Evolutionary conservation across 2,113 vertebrate species (phyloP), one percentile per base, ranked within the genome.

Genomic region (Malurus alboscapulatus): DNA sequence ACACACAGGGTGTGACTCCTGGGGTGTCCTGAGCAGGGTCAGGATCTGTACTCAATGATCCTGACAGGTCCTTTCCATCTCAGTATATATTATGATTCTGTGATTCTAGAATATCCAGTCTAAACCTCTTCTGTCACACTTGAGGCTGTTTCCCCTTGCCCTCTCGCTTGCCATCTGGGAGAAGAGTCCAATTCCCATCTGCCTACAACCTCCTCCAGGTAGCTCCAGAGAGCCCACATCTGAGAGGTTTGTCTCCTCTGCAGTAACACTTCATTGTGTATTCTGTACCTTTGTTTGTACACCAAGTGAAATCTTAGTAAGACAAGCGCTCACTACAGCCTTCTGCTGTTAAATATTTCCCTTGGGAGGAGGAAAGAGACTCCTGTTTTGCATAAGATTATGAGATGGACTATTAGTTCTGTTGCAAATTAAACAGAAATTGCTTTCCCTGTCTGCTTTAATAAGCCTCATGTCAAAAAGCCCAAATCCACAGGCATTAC

Each of bases 321-420:
- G 36, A 71, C 48, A 79, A 84, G 53, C 87, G 65, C 75, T 80
- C 72, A 63, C 44, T 88, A 45, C 36, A 65, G 40, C 55, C 65
- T 79, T 72, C 75, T 86, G 84, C 55, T 95, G 90, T 92, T 81
- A 90, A 88, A 42, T 65, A 65, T 65, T 92, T 90, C 93, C 82
- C 85, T 51, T 45, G 72, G 57, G 87, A 94, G 65, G 7, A 57
- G 63, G 65, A 84, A 80, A 74, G n/a, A 78, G 20, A 32, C 65
- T 95, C 47, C 68, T 93, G 79, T 81, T 96, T 96, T 95, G 87
- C 90, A 92, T 91, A 93, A 91, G 57, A 93, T 92, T 93, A 96
- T 48, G 44, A 90, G 68, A 86, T 16, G 36, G 75, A 74, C 78
- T 77, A 88, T 91, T 95, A 95, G 15, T 74, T 93, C 32, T 75